Evolutionary conservation across 2,797 vertebrate genomes (phyloP).

Genomic region (Danio tinwini): DNA sequence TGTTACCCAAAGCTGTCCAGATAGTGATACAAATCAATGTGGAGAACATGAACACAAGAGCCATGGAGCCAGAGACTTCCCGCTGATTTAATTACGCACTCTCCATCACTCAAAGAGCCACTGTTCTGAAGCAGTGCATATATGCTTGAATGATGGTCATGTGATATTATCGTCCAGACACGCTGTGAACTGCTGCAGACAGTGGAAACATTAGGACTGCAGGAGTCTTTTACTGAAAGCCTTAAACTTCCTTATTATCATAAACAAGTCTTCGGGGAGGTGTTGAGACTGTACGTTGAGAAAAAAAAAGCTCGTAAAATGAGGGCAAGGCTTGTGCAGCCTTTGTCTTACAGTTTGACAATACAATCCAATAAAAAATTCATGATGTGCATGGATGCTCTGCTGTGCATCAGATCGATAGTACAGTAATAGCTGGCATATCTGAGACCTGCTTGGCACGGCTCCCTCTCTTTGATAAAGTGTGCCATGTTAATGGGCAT

Average conservation of each 20-base stretch:
- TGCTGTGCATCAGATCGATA: conserved; percentile 74
- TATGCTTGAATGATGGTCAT: conserved; percentile 47
- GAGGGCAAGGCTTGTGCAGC: conserved; percentile 45
- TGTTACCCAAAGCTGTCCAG: conserved; percentile 43
- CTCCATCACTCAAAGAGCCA: conserved; percentile 67
- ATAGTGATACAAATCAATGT: conserved; percentile 74
- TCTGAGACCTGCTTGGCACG: conserved; percentile 65
- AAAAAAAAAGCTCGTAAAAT: conserved; percentile 61
- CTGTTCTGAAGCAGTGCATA: conserved; percentile 48
- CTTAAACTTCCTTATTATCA: conserved; percentile 46
- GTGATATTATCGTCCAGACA: conserved; percentile 40
- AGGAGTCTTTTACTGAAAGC: conserved; percentile 30
- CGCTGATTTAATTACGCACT: conserved; percentile 74
- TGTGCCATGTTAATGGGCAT: conserved; percentile 74
- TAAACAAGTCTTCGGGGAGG: conserved; percentile 55
- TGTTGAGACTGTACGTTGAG: conserved; percentile 39
- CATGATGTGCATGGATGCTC: conserved; percentile 63
- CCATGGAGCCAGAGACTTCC: conserved; percentile 74
- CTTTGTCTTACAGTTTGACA: conserved; percentile 65
- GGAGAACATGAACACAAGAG: conserved; percentile 66
- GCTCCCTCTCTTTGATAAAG: conserved; percentile 59
- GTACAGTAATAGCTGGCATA: conserved; percentile 71
- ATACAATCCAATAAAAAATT: conserved; percentile 75
- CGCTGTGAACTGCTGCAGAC: conserved; percentile 16
- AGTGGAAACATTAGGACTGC: conserved; percentile 25